A percentile compares a stretch with the other conserved stretches of the same genome.
Evolutionary conservation across 2,113 vertebrate genomes (phyloP).

Genomic region (Thamnophis sirtalis): DNA sequence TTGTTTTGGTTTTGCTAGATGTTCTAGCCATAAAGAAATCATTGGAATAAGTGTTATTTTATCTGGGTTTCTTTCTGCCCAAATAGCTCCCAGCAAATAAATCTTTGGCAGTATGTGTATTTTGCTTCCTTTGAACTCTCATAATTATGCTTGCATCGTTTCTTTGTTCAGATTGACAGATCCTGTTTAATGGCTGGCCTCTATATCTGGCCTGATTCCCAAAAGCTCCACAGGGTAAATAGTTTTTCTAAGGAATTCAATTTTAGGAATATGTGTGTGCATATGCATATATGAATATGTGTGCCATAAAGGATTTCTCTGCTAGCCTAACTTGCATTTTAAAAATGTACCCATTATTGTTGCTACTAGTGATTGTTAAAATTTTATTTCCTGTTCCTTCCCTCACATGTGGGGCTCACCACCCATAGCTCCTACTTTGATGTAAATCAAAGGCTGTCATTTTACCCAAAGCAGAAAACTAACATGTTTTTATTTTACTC

Average conservation of each 20-base stretch:
- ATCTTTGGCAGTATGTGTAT: background rate
- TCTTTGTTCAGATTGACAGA: background rate
- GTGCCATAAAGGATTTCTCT: background rate
- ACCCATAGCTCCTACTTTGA: background rate
- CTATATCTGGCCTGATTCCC: background rate
- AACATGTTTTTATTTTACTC: background rate
- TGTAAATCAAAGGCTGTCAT: background rate
- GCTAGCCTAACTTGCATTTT: background rate
- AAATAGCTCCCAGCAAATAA: background rate
- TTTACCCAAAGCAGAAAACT: background rate
- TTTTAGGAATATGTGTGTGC: background rate
- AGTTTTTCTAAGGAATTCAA: background rate
- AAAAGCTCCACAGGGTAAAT: background rate
- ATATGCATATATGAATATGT: background rate
- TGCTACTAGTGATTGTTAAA: background rate
- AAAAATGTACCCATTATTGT: background rate
- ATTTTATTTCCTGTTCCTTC: background rate
- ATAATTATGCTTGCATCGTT: background rate
- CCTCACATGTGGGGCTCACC: background rate
- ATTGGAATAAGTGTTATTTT: background rate
- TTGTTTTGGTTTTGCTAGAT: background rate
- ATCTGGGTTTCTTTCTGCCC: background rate
- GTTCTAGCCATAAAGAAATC: background rate
- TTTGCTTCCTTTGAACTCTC: conserved; percentile 1
- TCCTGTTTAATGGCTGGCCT: background rate